Evolutionary conservation across 2,113 vertebrate genomes (phyloP).

Genomic region (Platysternon megacephalum): DNA sequence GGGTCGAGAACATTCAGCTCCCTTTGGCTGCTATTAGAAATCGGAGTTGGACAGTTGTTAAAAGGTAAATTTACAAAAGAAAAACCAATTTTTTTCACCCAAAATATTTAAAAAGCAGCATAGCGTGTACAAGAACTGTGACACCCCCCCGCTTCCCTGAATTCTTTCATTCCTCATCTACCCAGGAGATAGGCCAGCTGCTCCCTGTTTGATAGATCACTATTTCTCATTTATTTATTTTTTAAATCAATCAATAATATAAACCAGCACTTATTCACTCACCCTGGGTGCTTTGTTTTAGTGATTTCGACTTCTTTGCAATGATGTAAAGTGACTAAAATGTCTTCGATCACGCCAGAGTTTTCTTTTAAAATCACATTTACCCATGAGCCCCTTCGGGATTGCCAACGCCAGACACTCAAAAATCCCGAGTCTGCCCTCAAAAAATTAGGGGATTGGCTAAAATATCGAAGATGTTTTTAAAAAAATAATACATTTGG

Average conservation of each 20-base stretch:
- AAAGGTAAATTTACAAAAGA: background rate
- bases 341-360: background rate
- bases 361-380: background rate
- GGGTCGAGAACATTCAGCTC: background rate
- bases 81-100: background rate
- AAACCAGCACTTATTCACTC: background rate
- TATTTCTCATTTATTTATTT: background rate
- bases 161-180: background rate
- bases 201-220: background rate
- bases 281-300: background rate
- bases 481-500: background rate
- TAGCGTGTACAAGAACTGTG: background rate
- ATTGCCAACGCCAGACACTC: background rate
- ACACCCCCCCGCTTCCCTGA: background rate
- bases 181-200: background rate
- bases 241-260: background rate
- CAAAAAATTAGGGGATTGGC: too few species aligned
- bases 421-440: background rate
- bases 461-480: background rate
- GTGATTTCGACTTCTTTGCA: background rate
- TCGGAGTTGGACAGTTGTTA: background rate
- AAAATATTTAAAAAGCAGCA: background rate
- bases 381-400: background rate
- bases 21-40: background rate
- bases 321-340: background rate